Evolutionary conservation across 2,888 invertebrate genomes (phyloP), one percentile per base, ranked within the genome.

Genomic region (Petrophora chlorosata): DNA sequence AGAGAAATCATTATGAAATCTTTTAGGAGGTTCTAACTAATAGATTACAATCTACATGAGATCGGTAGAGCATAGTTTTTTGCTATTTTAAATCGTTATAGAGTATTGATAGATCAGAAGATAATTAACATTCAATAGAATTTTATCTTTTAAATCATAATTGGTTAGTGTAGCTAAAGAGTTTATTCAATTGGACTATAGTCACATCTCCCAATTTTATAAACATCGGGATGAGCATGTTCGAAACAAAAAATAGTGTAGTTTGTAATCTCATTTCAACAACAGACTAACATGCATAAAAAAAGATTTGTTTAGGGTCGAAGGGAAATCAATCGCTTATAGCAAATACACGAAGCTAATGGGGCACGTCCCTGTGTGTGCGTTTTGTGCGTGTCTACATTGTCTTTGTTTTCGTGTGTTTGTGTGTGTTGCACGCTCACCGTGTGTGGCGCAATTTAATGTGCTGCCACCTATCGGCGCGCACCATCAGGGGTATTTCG

Each of bases 401-500:
- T 90, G 89, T 90, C 84, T 87, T 88, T 90, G 89, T 90, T 91
- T 84, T 87, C 87, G 90, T 91, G 86, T 86, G 86, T 91, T 89
- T 91, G 90, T 91, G 90, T 91, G 89, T 89, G 89, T 90, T 90
- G 90, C 90, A 91, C 91, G 90, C 91, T 89, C 89, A 88, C 90
- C 90, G 84, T 89, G 85, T 88, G 81, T 83, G 89, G 88, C 90
- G 88, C 89, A 85, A 85, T 73, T 80, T 80, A 73, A 79, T 79
- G 76, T 83, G 87, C 88, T 85, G 84, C 87, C 86, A 81, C 67
- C 84, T 85, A 79, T 82, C 89, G 86, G 82, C 89, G 88, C 81
- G 82, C 86, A 80, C 83, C 89, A 81, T 79, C 90, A 96, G 96
- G 96, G 94, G 95, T 96, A 94, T 96, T 96, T 96, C 96, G 96